Base-by-base conservation (phyloP, 2,888 invertebrate species). In the Mythimna impura region DNA sequence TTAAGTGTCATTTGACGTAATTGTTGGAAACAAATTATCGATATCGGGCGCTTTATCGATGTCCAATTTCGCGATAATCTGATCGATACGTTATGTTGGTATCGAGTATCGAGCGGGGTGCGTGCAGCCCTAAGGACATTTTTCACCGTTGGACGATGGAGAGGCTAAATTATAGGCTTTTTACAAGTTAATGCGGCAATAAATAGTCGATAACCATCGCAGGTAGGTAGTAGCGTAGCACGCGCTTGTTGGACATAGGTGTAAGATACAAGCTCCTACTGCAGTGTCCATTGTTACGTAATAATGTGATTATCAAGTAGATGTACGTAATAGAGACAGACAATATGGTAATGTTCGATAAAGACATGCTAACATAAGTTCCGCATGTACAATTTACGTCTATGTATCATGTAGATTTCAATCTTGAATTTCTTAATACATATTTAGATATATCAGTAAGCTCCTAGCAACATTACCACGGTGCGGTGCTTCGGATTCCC, bases 111-210 rank as follows among this genome's bases (percentile, higher is more conserved):
- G 78, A 75, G 80, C 75, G 67, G 76, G 87, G 87, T 87, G 88
- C 85, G 86, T 86, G 85, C 72, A 85, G 91, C 93, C 93, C 91
- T 87, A 68, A 82, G 93, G 94, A 91, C 88, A 92, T 94, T 94
- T 94, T 94, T 93, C 92, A 93, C 92, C 88, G 87, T 80, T 80
- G 76, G 75, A 71, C 81, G 84, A 88, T 87, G 86, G 88, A 87
- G 87, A 88, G 83, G 86, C 85, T 86, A 94, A 94, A 94, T 95
- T 94, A 94, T 94, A 92, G 93, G 91, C 93, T 92, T 94, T 93
- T 94, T 94, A 93, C 92, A 90, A 92, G 91, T 93, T 94, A 94
- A 94, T 94, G 91, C 89, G 87, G 90, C 90, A 91, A 93, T 94
- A 93, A 94, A 94, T 93, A 93, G 90, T 86, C 91, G 94, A 94